These are phyloP conservation scores for Meriones psammophilus DNA, from an alignment of 2,797 vertebrate genomes.

Conservation along the genomic window DNA sequence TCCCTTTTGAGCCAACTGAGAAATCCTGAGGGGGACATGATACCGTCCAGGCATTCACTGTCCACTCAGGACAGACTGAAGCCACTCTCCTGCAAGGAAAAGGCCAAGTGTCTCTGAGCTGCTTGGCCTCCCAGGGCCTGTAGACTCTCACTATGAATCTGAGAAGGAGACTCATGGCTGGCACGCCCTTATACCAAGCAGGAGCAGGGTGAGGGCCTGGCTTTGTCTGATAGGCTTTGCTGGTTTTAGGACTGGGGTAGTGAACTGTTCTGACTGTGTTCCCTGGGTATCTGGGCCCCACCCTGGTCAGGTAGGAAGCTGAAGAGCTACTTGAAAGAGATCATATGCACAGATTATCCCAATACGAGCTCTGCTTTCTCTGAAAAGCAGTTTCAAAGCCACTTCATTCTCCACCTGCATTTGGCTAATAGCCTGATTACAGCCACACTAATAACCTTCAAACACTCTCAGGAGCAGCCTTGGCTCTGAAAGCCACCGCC, in stretches of 20 bases:
- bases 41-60: not conserved
- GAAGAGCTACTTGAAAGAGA: constrained; percentile 68
- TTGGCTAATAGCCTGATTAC: constrained; percentile 79
- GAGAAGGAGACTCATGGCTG: not conserved
- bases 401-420: constrained; percentile 78
- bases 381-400: constrained; percentile 78
- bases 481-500: constrained; percentile 56
- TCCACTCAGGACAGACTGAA: not conserved
- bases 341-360: constrained; percentile 62
- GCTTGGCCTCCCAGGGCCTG: not conserved
- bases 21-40: not conserved
- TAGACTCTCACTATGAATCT: not conserved
- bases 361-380: constrained; percentile 60
- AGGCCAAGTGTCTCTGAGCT: not conserved
- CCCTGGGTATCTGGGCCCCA: not conserved
- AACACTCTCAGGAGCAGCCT: constrained; percentile 61
- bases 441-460: constrained; percentile 75
- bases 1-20: not conserved
- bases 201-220: not conserved
- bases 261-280: not conserved
- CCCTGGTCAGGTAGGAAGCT: not conserved
- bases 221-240: not conserved
- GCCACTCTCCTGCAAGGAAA: not conserved
- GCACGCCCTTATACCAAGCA: not conserved
- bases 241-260: not conserved